phyloP scores from a whole-genome alignment of 2,113 vertebrate species.

The Ciconia stormi region DNA sequence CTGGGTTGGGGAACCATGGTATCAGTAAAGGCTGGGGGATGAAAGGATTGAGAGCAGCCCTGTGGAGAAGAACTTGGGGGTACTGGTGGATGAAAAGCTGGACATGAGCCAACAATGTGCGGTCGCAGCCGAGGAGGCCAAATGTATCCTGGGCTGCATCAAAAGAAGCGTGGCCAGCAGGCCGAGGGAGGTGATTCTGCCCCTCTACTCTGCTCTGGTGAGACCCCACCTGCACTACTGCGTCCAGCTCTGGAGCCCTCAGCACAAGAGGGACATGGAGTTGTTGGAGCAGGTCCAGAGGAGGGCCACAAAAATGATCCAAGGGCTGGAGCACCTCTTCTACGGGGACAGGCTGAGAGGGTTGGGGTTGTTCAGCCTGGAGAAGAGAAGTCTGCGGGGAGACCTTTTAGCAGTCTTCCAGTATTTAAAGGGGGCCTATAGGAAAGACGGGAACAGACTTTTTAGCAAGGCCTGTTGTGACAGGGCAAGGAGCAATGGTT shows the following conservation, averaged over 20 bases:
- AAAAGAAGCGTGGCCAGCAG: not conserved
- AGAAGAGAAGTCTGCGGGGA: no score
- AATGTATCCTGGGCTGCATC: accelerated
- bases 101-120: not conserved
- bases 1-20: not conserved
- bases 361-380: no score
- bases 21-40: not conserved
- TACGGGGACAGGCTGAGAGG: no score
- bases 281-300: no score
- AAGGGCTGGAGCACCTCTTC: no score
- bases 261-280: no score
- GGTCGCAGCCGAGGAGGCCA: accelerated
- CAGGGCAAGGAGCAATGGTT: no score
- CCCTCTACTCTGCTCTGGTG: not conserved
- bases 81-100: not conserved
- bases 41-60: not conserved
- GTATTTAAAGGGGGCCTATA: no score
- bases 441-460: no score
- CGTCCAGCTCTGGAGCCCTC: not conserved
- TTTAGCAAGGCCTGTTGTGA: no score
- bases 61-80: accelerated
- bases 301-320: no score
- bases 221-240: not conserved
- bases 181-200: accelerated
- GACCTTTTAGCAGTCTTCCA: no score